Conservation (phyloP, 2,113 vertebrate species). For the Rhineura floridana region DNA sequence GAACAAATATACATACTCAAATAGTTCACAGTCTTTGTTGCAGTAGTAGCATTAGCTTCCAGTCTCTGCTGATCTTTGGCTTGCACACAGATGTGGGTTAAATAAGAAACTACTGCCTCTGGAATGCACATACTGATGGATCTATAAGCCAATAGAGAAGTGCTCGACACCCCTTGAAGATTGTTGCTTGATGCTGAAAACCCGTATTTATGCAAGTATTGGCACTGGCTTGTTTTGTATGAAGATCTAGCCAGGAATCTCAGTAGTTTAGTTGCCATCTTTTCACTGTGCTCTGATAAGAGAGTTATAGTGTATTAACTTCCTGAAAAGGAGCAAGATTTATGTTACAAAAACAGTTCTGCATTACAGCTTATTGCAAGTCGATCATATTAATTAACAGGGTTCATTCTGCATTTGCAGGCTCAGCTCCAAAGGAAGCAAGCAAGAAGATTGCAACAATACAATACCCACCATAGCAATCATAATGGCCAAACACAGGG, state of each 20-base stretch:
- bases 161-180: conserved; percentile 11
- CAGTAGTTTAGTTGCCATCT: conserved; percentile 71
- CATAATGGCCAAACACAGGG: background rate
- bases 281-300: conserved; percentile 56
- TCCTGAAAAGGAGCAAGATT: background rate
- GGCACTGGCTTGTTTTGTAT: conserved; percentile 4
- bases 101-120: conserved; percentile 2
- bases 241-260: conserved; percentile 47
- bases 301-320: conserved; percentile 51
- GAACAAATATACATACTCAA: fast-evolving
- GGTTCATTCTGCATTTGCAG: background rate
- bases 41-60: background rate
- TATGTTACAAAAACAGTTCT: background rate
- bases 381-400: background rate
- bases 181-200: background rate
- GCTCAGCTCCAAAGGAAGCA: background rate
- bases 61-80: conserved; percentile 10
- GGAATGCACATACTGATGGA: conserved; percentile 33
- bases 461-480: background rate
- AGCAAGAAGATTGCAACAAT: background rate
- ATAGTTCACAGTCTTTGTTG: background rate
- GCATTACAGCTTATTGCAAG: background rate
- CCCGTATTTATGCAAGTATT: conserved; percentile 40
- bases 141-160: background rate
- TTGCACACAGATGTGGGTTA: conserved; percentile 4